Evolutionary conservation across 2,113 vertebrate genomes (phyloP), one percentile per base, ranked within the genome.

Genomic region (Limnothrissa miodon): DNA sequence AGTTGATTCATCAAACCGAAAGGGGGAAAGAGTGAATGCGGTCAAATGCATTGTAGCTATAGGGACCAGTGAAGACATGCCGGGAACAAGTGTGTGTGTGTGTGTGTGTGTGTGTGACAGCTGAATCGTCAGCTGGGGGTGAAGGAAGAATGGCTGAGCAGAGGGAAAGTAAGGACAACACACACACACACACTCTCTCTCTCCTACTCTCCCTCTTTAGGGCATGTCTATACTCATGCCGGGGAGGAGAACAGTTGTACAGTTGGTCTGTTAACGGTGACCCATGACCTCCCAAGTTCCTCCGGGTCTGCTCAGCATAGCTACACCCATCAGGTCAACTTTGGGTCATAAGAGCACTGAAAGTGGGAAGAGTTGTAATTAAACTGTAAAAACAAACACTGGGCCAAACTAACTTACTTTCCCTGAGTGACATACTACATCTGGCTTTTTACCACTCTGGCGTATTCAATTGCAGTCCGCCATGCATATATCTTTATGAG

Each of bases 101-200:
- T n/a, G 93, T 91, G 88, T 93, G n/a, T n/a, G n/a, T n/a, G 91
- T 90, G 92, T 86, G 87, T 85, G 86, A 93, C 93, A 94, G 93
- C 93, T 94, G 93, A 91, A 89, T 15, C 78, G 86, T 92, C 93
- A 93, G 91, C 92, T 92, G 93, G 88, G 87, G 85, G 85, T 29
- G 66, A 11, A 17, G 25, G 25, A 15, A 17, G 90, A 93, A 93
- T 89, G 90, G 90, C 92, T 91, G 92, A 93, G 89, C 70, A 84
- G 51, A 90, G 91, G 85, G 92, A 94, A 94, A 94, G 92, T 92
- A 83, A 86, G 85, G 85, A 90, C 81, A 82, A 82, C 53, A 39
- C 85, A 53, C 82, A 83, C 81, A 83, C 83, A 83, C 83, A 70
- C 83, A 84, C 56, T 42, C 48, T 25, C 5, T 59, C 56, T 59